A percentile compares a stretch with the other conserved stretches of the same genome.
Conservation (phyloP, 2,888 invertebrate species). For the Tholera decimalis region DNA sequence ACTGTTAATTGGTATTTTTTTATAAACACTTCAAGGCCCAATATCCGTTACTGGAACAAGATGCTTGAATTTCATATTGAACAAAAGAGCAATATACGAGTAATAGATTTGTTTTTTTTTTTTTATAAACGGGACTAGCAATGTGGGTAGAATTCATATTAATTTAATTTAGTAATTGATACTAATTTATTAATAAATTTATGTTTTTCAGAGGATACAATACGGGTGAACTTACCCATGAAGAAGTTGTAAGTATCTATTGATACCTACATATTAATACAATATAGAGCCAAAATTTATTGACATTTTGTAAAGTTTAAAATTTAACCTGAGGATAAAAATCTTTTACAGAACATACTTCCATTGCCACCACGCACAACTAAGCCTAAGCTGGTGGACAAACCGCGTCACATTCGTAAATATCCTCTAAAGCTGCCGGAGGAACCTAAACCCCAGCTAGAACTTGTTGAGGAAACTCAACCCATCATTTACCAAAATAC, state of each 20-base stretch:
- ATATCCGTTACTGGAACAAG: no score
- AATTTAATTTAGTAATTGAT: no score
- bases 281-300: background rate
- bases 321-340: background rate
- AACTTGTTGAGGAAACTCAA: background rate
- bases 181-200: background rate
- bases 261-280: background rate
- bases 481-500: conserved; percentile 82
- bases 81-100: no score
- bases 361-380: conserved; percentile 82
- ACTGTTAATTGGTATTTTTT: no score
- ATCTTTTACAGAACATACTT: conserved; percentile 73
- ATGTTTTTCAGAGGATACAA: background rate
- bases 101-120: no score
- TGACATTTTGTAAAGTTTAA: background rate
- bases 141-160: no score
- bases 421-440: conserved; percentile 78
- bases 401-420: conserved; percentile 83
- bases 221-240: background rate
- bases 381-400: conserved; percentile 83
- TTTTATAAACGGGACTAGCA: no score
- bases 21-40: no score
- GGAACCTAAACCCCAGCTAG: conserved; percentile 23
- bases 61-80: no score
- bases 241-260: background rate